Percentiles rank a stretch among this genome's conserved stretches.
phyloP scores from a whole-genome alignment of 1,140 invertebrate species.

The Halictus rubicundus region DNA sequence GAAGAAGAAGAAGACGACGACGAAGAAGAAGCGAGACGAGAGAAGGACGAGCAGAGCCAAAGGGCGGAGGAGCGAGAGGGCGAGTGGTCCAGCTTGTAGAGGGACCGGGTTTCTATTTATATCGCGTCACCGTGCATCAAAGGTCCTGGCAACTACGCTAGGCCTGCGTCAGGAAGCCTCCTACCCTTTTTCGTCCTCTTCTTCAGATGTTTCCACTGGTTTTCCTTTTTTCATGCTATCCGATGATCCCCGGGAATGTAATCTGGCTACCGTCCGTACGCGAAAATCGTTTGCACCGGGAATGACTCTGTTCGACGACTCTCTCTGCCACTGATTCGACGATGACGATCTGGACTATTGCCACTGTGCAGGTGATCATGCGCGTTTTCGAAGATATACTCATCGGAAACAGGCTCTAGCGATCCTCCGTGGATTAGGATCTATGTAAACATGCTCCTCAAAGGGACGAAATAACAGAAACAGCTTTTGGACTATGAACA shows the following conservation, averaged over 20 bases:
- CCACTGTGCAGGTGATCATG: no score
- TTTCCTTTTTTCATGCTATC: background rate
- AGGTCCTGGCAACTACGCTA: constrained; percentile 61
- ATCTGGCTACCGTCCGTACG: background rate
- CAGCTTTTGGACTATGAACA: no score
- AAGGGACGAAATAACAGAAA: no score
- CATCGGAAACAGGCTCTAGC: no score
- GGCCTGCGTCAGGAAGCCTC: constrained; percentile 50
- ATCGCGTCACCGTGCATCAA: constrained; percentile 69
- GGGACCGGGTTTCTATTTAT: constrained; percentile 70
- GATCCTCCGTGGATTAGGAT: no score
- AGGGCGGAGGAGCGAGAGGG: constrained; percentile 22
- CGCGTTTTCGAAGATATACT: no score
- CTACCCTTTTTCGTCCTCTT: constrained; percentile 29
- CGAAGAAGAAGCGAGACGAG: constrained; percentile 26
- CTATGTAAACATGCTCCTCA: no score
- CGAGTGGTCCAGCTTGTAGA: constrained; percentile 60
- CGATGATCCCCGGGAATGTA: background rate
- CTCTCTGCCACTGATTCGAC: background rate
- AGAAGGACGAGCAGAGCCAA: constrained; percentile 32
- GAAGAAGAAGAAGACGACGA: constrained; percentile 40
- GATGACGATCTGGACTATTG: no score
- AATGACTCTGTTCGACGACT: constrained; percentile 6
- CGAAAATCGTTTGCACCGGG: constrained; percentile 49
- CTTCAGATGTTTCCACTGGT: background rate